These are phyloP conservation scores for Troides oblongomaculatus DNA, from an alignment of 2,888 invertebrate genomes.

Conservation along the genomic window DNA sequence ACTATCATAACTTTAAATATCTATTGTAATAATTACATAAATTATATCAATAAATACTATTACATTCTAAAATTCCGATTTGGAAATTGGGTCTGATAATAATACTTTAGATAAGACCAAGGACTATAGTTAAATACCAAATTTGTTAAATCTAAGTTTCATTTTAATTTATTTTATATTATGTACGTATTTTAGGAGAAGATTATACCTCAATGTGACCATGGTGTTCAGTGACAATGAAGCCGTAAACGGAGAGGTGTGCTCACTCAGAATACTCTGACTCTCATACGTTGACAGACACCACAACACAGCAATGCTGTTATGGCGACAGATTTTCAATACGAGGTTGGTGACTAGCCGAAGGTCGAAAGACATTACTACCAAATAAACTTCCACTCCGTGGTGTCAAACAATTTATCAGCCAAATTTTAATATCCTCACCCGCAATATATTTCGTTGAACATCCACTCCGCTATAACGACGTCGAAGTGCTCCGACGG, in stretches of 20 bases:
- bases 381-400: not conserved
- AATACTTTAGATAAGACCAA: too few relatives aligned
- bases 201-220: too few relatives aligned
- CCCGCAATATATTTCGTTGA: conserved; percentile 45
- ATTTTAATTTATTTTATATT: too few relatives aligned
- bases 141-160: too few relatives aligned
- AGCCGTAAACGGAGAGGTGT: not conserved
- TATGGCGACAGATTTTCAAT: not conserved
- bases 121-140: too few relatives aligned
- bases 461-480: conserved; percentile 51
- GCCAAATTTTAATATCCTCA: conserved; percentile 27
- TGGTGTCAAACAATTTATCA: not conserved
- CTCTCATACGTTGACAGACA: not conserved
- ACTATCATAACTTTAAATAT: not conserved
- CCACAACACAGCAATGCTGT: not conserved
- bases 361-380: not conserved
- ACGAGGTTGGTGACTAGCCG: not conserved
- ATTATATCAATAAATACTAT: too few relatives aligned
- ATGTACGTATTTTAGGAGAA: too few relatives aligned
- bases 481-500: conserved; percentile 47
- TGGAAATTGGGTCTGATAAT: too few relatives aligned
- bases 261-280: not conserved
- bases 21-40: too few relatives aligned
- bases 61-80: too few relatives aligned
- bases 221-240: too few relatives aligned